Conservation (phyloP, 2,113 vertebrate species). For the Lanius collurio region DNA sequence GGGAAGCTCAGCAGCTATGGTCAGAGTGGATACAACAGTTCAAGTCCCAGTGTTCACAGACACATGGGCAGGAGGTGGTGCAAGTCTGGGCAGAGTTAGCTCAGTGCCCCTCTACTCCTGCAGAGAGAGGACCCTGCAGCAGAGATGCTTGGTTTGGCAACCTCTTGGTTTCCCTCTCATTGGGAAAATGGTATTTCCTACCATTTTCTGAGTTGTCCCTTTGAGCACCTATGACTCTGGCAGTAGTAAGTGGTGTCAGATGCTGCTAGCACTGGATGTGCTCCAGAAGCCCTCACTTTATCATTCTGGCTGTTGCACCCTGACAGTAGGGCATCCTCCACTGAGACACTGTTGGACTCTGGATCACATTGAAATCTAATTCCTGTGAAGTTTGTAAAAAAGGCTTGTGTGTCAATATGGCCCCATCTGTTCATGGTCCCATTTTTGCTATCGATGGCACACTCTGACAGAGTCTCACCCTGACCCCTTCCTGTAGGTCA, state of each 20-base stretch:
- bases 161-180: neutral
- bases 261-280: neutral
- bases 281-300: neutral
- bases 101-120: neutral
- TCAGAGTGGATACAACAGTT: neutral
- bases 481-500: neutral
- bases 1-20: fast-evolving
- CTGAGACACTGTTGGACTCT: neutral
- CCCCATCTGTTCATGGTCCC: neutral
- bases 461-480: neutral
- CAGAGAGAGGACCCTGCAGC: neutral
- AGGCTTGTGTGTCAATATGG: neutral
- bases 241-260: neutral
- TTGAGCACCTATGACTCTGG: neutral
- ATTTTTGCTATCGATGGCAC: neutral
- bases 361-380: neutral
- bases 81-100: neutral
- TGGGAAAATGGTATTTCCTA: neutral
- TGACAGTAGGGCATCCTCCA: neutral
- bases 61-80: fast-evolving
- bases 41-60: fast-evolving
- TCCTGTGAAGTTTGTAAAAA: neutral
- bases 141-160: neutral
- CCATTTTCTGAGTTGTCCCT: neutral
- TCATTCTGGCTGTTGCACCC: neutral